phyloP scores from a whole-genome alignment of 1,140 invertebrate genomes.

The Teleopsis dalmanni region DNA sequence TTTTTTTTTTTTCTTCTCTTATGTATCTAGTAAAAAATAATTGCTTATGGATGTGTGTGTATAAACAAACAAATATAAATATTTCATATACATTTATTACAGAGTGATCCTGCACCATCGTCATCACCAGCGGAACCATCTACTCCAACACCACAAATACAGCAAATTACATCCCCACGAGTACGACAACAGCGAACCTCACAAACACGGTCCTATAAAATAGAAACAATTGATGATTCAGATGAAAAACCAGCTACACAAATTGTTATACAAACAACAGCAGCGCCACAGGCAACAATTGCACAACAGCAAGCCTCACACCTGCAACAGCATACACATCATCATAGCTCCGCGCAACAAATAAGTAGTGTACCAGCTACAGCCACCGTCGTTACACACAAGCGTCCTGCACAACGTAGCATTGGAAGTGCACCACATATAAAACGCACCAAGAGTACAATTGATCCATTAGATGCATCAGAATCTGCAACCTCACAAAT shows the following conservation, averaged over 20 bases:
- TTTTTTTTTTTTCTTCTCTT: not conserved
- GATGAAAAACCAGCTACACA: constrained; percentile 34
- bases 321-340: constrained; percentile 19
- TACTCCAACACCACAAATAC: constrained; percentile 17
- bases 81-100: constrained; percentile 9
- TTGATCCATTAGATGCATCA: constrained; percentile 12
- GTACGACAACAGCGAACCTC: constrained; percentile 17
- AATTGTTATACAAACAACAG: constrained; percentile 38
- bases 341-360: constrained; percentile 17
- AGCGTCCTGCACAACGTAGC: constrained; percentile 31
- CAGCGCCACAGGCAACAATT: constrained; percentile 18
- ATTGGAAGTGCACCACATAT: constrained; percentile 16
- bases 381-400: constrained; percentile 35
- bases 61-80: not conserved
- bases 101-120: constrained; percentile 34
- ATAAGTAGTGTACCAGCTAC: constrained; percentile 14
- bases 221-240: constrained; percentile 41
- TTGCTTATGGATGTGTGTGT: not conserved
- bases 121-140: constrained; percentile 17
- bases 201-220: constrained; percentile 26
- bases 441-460: constrained; percentile 17
- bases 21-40: not conserved
- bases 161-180: constrained; percentile 27
- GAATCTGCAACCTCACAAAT: constrained; percentile 22
- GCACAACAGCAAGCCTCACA: constrained; percentile 6